Evolutionary conservation across 2,113 vertebrate species (phyloP), one percentile per base, ranked within the genome.

Genomic region (Stegostoma tigrinum): DNA sequence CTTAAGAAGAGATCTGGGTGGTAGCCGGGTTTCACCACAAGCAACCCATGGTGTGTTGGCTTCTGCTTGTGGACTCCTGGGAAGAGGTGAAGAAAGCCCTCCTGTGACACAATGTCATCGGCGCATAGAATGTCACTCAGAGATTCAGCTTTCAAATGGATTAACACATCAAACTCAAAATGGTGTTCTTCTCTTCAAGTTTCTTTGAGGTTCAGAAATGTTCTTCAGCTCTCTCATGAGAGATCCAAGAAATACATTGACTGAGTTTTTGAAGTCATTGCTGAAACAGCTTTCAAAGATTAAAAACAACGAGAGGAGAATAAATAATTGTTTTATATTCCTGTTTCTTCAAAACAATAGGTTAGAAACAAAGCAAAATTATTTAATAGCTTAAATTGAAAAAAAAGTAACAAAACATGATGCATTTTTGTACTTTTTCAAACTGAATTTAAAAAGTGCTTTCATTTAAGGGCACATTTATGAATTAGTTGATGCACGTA

Each of bases 401-500:
- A n/a, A 38, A 1, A 15, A 38, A 38, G 38, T 80, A 19, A n/a
- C 64, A 91, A 64, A 15, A 34, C 17, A 61, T 15, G 87, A 64
- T 34, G n/a, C 34, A 17, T 66, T 48, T 23, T 64, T n/a, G 89
- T 61, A 64, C 17, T n/a, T 17, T 38, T 64, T 91, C 89, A 66
- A 89, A 5, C 21, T 91, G 89, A 38, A 42, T 55, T 61, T 17
- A 91, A 91, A 4, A 64, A 52, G 34, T 64, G 19, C 2, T 64
- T 61, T 90, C 55, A 78, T n/a, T 95, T 75, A 55, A 55, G 8
- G 34, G 67, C 5, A 30, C 1, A 27, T 38, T 30, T 34, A 55
- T 38, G 10, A 72, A 70, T 72, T 72, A 72, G 6, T n/a, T 27
- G 42, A 75, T 34, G 67, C 45, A 21, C 80, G 24, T 96, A 99